phyloP scores from a whole-genome alignment of 2,888 invertebrate genomes.

The Ormyrus nitidulus region DNA sequence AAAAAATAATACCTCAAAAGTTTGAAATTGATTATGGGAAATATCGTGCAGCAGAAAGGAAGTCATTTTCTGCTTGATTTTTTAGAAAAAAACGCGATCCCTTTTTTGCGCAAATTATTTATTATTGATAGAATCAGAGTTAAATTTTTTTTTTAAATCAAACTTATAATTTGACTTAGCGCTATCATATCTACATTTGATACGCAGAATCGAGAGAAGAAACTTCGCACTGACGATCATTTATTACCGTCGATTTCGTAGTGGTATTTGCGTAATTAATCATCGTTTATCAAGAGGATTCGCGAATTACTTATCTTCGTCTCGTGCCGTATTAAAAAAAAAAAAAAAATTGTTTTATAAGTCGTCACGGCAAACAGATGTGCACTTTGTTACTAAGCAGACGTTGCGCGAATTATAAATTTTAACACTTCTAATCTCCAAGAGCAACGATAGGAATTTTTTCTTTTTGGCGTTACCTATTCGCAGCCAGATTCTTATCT shows the following conservation, averaged over 20 bases:
- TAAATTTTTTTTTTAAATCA: not conserved
- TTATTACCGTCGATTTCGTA: slow-evolving; percentile 43
- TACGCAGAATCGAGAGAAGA: slow-evolving; percentile 34
- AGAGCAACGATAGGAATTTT: not conserved
- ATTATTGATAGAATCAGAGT: not conserved
- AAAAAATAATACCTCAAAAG: too few relatives aligned
- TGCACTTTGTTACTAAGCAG: slow-evolving; percentile 39
- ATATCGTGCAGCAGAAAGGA: too few relatives aligned
- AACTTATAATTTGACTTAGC: slow-evolving; percentile 18
- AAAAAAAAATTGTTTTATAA: slow-evolving; percentile 38
- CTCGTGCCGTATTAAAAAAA: slow-evolving; percentile 17
- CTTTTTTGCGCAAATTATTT: not conserved
- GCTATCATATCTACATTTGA: slow-evolving; percentile 24
- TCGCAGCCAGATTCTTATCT: too few relatives aligned
- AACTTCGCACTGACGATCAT: slow-evolving; percentile 27
- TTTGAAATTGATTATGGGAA: too few relatives aligned
- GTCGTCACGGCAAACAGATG: not conserved
- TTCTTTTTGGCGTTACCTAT: too few relatives aligned
- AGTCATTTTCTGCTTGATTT: too few relatives aligned
- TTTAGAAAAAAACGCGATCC: not conserved
- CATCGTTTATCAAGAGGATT: slow-evolving; percentile 52
- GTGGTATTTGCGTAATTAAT: slow-evolving; percentile 53
- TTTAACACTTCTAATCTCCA: slow-evolving; percentile 32
- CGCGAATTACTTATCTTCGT: slow-evolving; percentile 44
- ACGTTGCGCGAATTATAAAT: slow-evolving; percentile 6